phyloP scores from a whole-genome alignment of 2,113 vertebrate species.

The Actinemys pallida region DNA sequence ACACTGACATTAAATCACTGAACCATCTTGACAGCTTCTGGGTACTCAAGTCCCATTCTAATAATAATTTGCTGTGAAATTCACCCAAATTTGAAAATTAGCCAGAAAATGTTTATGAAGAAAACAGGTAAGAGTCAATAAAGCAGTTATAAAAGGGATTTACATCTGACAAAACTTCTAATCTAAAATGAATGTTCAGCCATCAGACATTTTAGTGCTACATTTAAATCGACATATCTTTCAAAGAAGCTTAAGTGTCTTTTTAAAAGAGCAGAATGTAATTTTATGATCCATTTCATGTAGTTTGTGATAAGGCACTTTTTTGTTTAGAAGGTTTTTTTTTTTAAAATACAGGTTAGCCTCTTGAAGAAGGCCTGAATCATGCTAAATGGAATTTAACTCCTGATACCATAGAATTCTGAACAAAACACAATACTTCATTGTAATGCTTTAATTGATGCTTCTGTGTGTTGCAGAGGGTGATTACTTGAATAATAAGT shows the following conservation, averaged over 20 bases:
- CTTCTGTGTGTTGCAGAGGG: conserved; percentile 51
- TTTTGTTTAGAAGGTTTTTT: conserved; percentile 54
- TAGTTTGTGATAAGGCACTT: conserved; percentile 46
- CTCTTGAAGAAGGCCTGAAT: conserved; percentile 41
- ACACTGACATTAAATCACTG: conserved; percentile 79
- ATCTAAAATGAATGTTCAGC: conserved; percentile 16
- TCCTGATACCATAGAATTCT: conserved; percentile 60
- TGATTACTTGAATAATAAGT: conserved; percentile 72
- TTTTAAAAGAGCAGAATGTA: conserved; percentile 53
- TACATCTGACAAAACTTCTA: conserved; percentile 47
- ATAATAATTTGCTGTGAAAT: conserved; percentile 78
- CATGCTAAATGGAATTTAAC: conserved; percentile 65
- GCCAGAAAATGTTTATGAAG: conserved; percentile 67
- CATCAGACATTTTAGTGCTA: neutral
- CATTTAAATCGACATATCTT: conserved; percentile 41
- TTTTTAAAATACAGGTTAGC: conserved; percentile 49
- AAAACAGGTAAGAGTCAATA: conserved; percentile 61
- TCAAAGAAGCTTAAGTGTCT: conserved; percentile 41
- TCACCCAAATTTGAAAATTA: conserved; percentile 77
- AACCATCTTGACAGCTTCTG: conserved; percentile 82
- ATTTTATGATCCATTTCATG: conserved; percentile 56
- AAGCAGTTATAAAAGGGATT: conserved; percentile 47
- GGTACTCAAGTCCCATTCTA: conserved; percentile 69
- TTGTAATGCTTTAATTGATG: conserved; percentile 71
- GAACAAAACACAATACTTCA: conserved; percentile 60